Conservation (phyloP, 64 coral and sea anemone genomes). For the Catalaphyllia jardinei region DNA sequence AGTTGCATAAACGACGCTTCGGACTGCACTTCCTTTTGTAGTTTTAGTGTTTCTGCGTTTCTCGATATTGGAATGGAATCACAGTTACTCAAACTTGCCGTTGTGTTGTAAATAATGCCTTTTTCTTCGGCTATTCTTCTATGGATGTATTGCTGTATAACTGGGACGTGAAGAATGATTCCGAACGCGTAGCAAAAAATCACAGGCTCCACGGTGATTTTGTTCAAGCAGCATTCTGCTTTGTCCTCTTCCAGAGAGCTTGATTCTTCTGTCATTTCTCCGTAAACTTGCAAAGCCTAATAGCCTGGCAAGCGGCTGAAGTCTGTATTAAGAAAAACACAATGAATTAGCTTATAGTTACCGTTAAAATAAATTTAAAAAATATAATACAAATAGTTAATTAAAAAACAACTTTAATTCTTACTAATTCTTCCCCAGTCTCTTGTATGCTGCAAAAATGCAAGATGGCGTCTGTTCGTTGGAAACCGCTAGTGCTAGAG, state of each 20-base stretch:
- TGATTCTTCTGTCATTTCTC: not conserved
- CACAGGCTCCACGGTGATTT: conserved; percentile 93
- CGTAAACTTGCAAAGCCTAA: not conserved
- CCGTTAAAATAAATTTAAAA: no score
- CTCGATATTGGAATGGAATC: conserved; percentile 31
- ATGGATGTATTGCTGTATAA: conserved; percentile 95
- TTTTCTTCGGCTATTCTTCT: conserved; percentile 63
- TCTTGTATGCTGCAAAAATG: no score
- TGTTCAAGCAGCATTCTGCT: conserved; percentile 1
- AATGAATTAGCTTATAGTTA: no score
- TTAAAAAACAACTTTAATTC: no score
- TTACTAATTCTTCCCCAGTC: no score
- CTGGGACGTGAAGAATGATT: conserved; percentile 90
- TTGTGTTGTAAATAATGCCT: conserved; percentile 79
- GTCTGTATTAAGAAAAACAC: not conserved
- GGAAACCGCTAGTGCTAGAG: no score
- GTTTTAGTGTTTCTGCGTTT: conserved; percentile 51
- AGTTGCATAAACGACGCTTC: conserved; percentile 90
- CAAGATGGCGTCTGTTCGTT: no score
- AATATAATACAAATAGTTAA: no score
- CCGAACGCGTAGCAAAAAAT: conserved; percentile 98
- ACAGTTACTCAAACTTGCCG: conserved; percentile 81
- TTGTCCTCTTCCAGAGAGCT: not conserved
- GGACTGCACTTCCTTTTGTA: conserved; percentile 80
- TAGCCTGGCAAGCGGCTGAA: not conserved